Base-by-base conservation (phyloP, 2,113 vertebrate genomes). In the Myotis davidii region DNA sequence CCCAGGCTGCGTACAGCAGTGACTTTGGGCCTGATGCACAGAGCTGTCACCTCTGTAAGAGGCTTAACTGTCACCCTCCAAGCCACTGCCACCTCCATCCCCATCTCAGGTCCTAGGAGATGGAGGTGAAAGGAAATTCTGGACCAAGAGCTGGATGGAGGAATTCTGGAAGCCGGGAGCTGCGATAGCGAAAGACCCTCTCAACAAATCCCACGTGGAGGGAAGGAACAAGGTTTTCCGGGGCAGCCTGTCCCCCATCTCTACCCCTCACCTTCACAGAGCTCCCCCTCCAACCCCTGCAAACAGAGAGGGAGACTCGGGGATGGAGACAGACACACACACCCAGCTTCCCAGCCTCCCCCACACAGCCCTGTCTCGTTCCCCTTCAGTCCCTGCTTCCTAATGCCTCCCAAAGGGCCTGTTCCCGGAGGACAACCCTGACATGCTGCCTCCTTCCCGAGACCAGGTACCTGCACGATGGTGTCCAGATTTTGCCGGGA, bases 401-500 rank as follows among this genome's bases (percentile, higher is more conserved):
- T 54, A 25, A 37, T 21, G 45, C 29, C 61, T 50, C 11, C 9
- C 23, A 11, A 65, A 74, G 21, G 21, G 14, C 4, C 56, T 54
- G 3, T 32, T 84, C 34, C 50, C 82, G 45, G 23, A 52, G 10
- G 48, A 39, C 3, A 9, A 6, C 5, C 39, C 52, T 25, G 14
- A 84, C 0, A 4, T 8, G 39, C 59, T 67, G 39, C 45, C 42
- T 61, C 67, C 20, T 82, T 67, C 85, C 42, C 0, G 0, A 90
- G 76, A 45, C 48, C 94, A 87, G 65, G 96, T 96, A 99, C 99
- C 99, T 99, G 99, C 98, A 99, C 99, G 0, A 99, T 99, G 94
- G 99, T 99, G 98, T 99, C 99, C 98, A 99, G 98, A 97, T 99
- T 99, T 96, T 99, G 99, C 97, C 99, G 98, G 92, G 99, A 99